These are phyloP conservation scores for Geotrypetes seraphini DNA, from an alignment of 2,797 vertebrate genomes.

Conservation along the genomic window DNA sequence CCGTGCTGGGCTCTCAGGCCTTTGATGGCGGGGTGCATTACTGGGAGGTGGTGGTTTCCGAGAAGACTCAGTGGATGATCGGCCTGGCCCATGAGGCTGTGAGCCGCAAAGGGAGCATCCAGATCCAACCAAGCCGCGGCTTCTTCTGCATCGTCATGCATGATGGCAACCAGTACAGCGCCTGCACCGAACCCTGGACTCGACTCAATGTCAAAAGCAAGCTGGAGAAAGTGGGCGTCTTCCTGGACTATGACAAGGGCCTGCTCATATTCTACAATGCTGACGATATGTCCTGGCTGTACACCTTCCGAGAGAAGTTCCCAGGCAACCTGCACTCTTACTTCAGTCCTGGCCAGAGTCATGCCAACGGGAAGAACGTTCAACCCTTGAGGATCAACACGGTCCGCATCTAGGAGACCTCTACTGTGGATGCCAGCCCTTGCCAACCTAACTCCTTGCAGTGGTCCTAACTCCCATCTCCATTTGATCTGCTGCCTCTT, in stretches of 20 bases:
- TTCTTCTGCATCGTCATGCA: slow-evolving; percentile 98
- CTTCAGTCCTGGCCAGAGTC: slow-evolving; percentile 94
- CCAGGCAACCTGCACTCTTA: slow-evolving; percentile 84
- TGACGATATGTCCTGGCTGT: slow-evolving; percentile 97
- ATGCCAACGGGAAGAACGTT: slow-evolving; percentile 94
- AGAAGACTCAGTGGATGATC: slow-evolving; percentile 98
- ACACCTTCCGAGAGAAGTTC: slow-evolving; percentile 90
- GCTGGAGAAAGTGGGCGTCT: slow-evolving; percentile 94
- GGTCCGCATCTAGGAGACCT: slow-evolving; percentile 82
- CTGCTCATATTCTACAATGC: slow-evolving; percentile 97
- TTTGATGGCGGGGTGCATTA: slow-evolving; percentile 81
- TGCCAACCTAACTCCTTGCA: too few relatives aligned
- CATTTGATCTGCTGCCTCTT: too few relatives aligned
- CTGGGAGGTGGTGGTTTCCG: slow-evolving; percentile 96
- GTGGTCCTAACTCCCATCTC: too few relatives aligned
- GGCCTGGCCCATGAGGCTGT: slow-evolving; percentile 86
- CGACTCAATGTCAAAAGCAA: slow-evolving; percentile 92
- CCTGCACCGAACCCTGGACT: slow-evolving; percentile 96
- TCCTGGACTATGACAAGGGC: slow-evolving; percentile 88
- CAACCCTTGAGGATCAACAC: slow-evolving; percentile 93
- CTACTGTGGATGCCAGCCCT: too few relatives aligned
- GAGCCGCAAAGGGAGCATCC: slow-evolving; percentile 91
- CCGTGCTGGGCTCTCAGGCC: slow-evolving; percentile 81
- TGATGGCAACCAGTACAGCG: slow-evolving; percentile 95
- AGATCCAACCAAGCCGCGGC: slow-evolving; percentile 88